Conservation (phyloP, 2,888 invertebrate genomes). For the Catocala fraxini region DNA sequence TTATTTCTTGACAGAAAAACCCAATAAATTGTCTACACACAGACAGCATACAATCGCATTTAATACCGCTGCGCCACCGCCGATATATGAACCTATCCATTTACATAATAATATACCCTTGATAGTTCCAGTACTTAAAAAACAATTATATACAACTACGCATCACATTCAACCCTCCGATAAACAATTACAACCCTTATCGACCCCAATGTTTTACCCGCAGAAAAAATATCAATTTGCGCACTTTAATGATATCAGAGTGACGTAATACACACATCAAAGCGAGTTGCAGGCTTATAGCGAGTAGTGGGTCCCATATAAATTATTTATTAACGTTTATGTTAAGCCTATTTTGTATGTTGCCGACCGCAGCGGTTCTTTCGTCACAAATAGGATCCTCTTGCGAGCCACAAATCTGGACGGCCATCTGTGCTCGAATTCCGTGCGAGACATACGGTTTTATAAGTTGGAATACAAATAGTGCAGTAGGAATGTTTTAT, state of each 20-base stretch:
- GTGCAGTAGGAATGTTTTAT: no score
- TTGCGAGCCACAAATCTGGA: slow-evolving; percentile 75
- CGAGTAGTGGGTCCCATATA: slow-evolving; percentile 29
- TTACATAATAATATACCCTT: background rate
- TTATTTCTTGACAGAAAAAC: no score
- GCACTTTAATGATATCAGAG: slow-evolving; percentile 30
- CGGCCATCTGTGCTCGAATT: slow-evolving; percentile 81
- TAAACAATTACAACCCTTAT: background rate
- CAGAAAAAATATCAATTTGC: slow-evolving; percentile 18
- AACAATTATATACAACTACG: slow-evolving; percentile 13
- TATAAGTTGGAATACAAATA: background rate
- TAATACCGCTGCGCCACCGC: background rate
- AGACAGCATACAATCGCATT: background rate
- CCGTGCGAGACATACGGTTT: slow-evolving; percentile 62
- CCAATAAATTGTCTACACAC: no score
- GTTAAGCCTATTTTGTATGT: slow-evolving; percentile 70
- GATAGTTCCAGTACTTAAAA: slow-evolving; percentile 6
- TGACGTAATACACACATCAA: slow-evolving; percentile 39
- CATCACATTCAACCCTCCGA: slow-evolving; percentile 2
- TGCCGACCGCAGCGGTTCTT: slow-evolving; percentile 67
- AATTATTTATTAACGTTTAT: slow-evolving; percentile 56
- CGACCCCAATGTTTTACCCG: slow-evolving; percentile 2
- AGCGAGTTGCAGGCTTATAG: slow-evolving; percentile 27
- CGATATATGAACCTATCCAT: background rate
- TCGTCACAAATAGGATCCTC: slow-evolving; percentile 80